A percentile compares a stretch with the other conserved stretches of the same genome.
These are phyloP conservation scores for Ictidomys tridecemlineatus DNA, from an alignment of 2,113 vertebrate genomes.

Conservation along the genomic window DNA sequence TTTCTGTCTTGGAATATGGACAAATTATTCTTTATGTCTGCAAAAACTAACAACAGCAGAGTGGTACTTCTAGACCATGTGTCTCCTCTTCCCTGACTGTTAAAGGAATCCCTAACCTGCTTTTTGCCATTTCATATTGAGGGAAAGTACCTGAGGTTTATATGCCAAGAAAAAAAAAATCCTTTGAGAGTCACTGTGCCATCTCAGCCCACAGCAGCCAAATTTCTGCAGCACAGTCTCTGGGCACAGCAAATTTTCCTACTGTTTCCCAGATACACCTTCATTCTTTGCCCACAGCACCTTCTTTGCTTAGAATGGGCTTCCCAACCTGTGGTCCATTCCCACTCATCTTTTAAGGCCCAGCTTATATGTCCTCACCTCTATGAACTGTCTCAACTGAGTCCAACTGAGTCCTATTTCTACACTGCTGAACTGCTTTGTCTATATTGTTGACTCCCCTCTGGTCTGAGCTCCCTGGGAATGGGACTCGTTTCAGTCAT, in stretches of 20 bases:
- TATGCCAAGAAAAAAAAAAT: not conserved
- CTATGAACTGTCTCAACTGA: not conserved
- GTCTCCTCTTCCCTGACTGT: not conserved
- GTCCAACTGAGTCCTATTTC: not conserved
- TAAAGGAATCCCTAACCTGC: not conserved
- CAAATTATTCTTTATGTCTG: constrained; percentile 45
- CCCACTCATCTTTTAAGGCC: not conserved
- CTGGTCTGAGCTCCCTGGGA: not conserved
- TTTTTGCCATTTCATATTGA: not conserved
- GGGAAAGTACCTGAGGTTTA: not conserved
- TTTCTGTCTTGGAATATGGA: not conserved
- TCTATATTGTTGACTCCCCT: not conserved
- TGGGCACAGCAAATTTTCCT: not conserved
- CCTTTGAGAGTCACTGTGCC: not conserved
- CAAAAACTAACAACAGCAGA: constrained; percentile 21
- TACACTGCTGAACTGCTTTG: not conserved
- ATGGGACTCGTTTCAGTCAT: not conserved
- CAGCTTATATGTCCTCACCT: not conserved
- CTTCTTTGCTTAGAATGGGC: not conserved
- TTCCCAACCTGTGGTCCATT: not conserved
- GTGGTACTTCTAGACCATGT: not conserved
- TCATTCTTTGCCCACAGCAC: not conserved
- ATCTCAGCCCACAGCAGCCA: not conserved
- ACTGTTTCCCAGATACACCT: not conserved
- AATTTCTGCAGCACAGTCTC: not conserved